Evolutionary conservation across 2,113 vertebrate species (phyloP).

Genomic region (Mirza zaza): DNA sequence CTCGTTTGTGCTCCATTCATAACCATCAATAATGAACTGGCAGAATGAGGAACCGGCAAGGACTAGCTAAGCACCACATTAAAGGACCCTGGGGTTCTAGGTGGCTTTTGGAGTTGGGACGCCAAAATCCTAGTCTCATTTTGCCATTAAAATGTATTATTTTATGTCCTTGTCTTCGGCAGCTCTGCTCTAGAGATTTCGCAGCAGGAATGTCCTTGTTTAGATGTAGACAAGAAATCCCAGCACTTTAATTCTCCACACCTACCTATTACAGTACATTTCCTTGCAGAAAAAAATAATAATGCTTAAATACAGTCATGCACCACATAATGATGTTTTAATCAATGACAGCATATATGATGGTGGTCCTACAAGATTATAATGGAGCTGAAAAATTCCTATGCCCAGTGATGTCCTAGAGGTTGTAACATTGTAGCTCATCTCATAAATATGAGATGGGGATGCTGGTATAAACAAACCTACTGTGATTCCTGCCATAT

Average conservation of each 20-base stretch:
- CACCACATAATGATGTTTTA: not conserved
- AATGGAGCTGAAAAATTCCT: not conserved
- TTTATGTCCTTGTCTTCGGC: not conserved
- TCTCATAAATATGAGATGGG: no score
- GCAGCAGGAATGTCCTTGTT: slow-evolving; percentile 8
- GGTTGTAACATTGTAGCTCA: not conserved
- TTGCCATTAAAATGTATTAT: not conserved
- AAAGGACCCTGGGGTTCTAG: slow-evolving; percentile 2
- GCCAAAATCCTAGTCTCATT: not conserved
- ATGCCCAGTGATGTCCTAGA: not conserved
- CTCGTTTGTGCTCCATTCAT: not conserved
- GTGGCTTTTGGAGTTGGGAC: not conserved
- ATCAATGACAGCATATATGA: not conserved
- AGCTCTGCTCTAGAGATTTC: not conserved
- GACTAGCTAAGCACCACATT: not conserved
- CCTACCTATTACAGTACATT: not conserved
- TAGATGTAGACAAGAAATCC: not conserved
- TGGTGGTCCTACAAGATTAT: not conserved
- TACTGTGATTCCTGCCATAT: not conserved
- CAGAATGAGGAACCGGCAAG: not conserved
- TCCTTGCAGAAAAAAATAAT: not conserved
- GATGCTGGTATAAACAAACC: not conserved
- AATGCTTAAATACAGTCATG: not conserved
- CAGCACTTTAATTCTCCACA: not conserved
- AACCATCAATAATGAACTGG: not conserved